phyloP scores from a whole-genome alignment of 2,888 invertebrate species.

The Esperia sulphurella region DNA sequence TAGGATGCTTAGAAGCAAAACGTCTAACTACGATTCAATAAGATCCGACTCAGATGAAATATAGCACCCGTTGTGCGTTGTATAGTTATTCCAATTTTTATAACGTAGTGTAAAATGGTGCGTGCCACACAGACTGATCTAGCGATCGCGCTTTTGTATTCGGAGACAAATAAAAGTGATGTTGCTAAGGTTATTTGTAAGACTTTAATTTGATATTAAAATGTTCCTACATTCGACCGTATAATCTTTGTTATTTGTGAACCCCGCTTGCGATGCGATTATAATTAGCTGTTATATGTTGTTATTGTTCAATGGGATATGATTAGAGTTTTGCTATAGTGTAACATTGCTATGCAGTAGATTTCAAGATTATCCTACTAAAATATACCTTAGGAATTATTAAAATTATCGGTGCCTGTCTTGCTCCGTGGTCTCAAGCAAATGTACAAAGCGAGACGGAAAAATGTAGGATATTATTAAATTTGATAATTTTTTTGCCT shows the following conservation, averaged over 20 bases:
- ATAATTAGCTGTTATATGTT: background rate
- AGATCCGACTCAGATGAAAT: conserved; percentile 79
- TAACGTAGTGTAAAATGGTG: conserved; percentile 51
- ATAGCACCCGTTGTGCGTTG: conserved; percentile 56
- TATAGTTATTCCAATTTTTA: conserved; percentile 38
- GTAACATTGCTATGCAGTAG: background rate
- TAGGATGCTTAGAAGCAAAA: conserved; percentile 85
- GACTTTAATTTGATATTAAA: conserved; percentile 63
- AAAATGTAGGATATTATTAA: too few species aligned
- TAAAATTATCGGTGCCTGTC: too few species aligned
- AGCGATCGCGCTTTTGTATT: conserved; percentile 54
- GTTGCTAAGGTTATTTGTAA: conserved; percentile 50
- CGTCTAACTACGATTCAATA: conserved; percentile 87
- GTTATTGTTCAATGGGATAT: background rate
- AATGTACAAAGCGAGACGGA: too few species aligned
- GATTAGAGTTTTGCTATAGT: background rate
- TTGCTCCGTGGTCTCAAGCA: too few species aligned
- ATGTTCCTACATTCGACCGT: conserved; percentile 63
- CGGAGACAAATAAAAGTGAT: conserved; percentile 33
- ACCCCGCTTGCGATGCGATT: conserved; percentile 34
- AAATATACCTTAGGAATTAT: too few species aligned
- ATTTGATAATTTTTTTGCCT: too few species aligned
- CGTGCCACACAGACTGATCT: conserved; percentile 61
- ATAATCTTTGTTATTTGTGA: conserved; percentile 20
- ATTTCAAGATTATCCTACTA: too few species aligned